Evolutionary conservation across 2,113 vertebrate genomes (phyloP).

Genomic region (Mus spicilegus): DNA sequence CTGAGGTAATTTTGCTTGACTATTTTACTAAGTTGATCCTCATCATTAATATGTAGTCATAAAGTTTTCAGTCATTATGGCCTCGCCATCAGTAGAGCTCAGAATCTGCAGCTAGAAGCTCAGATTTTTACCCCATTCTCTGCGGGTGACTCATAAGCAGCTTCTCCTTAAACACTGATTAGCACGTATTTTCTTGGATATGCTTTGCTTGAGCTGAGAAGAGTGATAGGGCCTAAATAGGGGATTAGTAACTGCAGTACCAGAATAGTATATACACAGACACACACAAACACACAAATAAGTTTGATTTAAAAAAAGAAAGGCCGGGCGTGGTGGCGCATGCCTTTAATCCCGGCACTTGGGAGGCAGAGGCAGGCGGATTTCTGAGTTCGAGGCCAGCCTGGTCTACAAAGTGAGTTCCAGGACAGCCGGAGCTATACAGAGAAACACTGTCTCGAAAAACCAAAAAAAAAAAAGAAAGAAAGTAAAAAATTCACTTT

Average conservation of each 20-base stretch:
- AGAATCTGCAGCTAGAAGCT: not conserved
- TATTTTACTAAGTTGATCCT: not conserved
- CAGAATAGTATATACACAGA: not conserved
- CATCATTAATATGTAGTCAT: not conserved
- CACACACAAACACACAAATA: too few relatives aligned
- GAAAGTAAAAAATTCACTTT: not conserved
- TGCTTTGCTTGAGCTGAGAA: constrained; percentile 39
- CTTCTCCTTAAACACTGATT: not conserved
- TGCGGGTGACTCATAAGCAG: not conserved
- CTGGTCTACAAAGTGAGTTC: too few relatives aligned
- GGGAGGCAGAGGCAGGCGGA: too few relatives aligned
- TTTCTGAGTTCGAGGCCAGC: too few relatives aligned
- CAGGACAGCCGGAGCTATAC: too few relatives aligned
- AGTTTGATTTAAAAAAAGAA: too few relatives aligned
- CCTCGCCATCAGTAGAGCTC: constrained; percentile 32
- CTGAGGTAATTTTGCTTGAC: constrained; percentile 4
- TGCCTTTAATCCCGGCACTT: too few relatives aligned
- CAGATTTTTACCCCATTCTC: not conserved
- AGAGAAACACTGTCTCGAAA: too few relatives aligned
- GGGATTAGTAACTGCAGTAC: not conserved
- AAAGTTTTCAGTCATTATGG: constrained; percentile 17
- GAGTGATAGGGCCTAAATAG: constrained; percentile 7
- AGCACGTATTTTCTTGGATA: not conserved
- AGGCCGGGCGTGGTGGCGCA: too few relatives aligned
- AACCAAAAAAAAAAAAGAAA: not conserved